Evolutionary conservation across 2,113 vertebrate genomes (phyloP).

Genomic region (Rhinogobius similis): DNA sequence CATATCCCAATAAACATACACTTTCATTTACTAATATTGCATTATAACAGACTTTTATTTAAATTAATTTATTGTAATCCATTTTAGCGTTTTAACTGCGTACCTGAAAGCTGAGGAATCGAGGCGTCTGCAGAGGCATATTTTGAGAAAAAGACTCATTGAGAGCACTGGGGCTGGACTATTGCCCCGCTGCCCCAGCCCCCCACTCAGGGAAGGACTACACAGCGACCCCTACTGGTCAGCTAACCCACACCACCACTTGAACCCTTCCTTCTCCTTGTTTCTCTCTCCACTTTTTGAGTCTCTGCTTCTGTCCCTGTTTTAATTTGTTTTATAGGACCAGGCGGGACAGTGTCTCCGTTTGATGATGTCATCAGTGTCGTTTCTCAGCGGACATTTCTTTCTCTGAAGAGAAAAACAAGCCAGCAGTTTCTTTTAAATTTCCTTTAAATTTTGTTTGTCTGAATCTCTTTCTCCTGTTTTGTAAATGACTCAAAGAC

Average conservation of each 20-base stretch:
- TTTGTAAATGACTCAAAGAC: slow-evolving; percentile 82
- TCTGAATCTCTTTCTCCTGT: slow-evolving; percentile 64
- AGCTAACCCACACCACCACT: slow-evolving; percentile 90
- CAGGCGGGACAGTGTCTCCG: slow-evolving; percentile 78
- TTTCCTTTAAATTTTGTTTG: slow-evolving; percentile 65
- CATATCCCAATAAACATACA: too few species aligned
- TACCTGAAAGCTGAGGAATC: background rate
- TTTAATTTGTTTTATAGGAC: slow-evolving; percentile 85
- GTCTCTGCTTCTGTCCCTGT: slow-evolving; percentile 50
- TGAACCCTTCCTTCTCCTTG: slow-evolving; percentile 55
- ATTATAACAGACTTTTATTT: too few species aligned
- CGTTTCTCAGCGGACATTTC: slow-evolving; percentile 80
- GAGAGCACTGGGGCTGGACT: slow-evolving; percentile 87
- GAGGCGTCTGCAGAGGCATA: background rate
- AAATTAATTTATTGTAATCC: too few species aligned
- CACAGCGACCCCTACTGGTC: slow-evolving; percentile 88
- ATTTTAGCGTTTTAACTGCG: too few species aligned
- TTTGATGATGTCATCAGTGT: slow-evolving; percentile 79
- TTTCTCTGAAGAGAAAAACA: slow-evolving; percentile 84
- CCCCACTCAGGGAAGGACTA: slow-evolving; percentile 99
- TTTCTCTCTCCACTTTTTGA: slow-evolving; percentile 51
- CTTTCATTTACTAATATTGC: too few species aligned
- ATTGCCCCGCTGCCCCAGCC: slow-evolving; percentile 85
- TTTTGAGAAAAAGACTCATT: slow-evolving; percentile 1
- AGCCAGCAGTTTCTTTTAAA: slow-evolving; percentile 96